A percentile compares a stretch with the other conserved stretches of the same genome.
Conservation (phyloP, 64 coral and sea anemone genomes). For the Actinia tenebrosa region DNA sequence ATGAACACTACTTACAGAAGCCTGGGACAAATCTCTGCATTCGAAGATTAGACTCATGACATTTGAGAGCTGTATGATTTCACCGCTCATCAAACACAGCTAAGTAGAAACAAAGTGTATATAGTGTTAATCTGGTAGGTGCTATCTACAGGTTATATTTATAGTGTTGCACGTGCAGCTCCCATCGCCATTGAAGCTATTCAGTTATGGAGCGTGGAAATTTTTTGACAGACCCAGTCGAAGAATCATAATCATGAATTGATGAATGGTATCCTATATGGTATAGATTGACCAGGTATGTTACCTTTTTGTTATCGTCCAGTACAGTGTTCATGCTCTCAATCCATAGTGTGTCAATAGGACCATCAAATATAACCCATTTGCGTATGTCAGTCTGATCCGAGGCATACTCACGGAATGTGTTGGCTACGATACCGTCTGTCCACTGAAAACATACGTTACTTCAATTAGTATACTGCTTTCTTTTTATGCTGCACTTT, state of each 20-base stretch:
- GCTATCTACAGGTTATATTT: too few relatives aligned
- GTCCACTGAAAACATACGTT: slow-evolving; percentile 64
- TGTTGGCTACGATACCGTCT: slow-evolving; percentile 98
- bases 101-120: background rate
- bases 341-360: slow-evolving; percentile 98
- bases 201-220: too few relatives aligned
- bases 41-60: slow-evolving; percentile 98
- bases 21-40: slow-evolving; percentile 93
- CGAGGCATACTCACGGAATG: slow-evolving; percentile 96
- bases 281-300: background rate
- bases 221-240: too few relatives aligned
- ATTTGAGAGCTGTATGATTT: slow-evolving; percentile 97
- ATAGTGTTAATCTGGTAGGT: too few relatives aligned
- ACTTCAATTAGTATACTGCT: background rate
- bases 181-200: too few relatives aligned
- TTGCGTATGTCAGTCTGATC: slow-evolving; percentile 90
- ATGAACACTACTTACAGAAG: slow-evolving; percentile 60
- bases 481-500: background rate
- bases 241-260: too few relatives aligned
- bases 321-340: slow-evolving; percentile 99
- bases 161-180: too few relatives aligned
- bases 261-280: background rate
- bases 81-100: slow-evolving; percentile 98
- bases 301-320: slow-evolving; percentile 98
- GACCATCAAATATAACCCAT: slow-evolving; percentile 99